A percentile compares a stretch with the other conserved stretches of the same genome.
Conservation (phyloP, 2,797 vertebrate species). For the Intellagama lesueurii region DNA sequence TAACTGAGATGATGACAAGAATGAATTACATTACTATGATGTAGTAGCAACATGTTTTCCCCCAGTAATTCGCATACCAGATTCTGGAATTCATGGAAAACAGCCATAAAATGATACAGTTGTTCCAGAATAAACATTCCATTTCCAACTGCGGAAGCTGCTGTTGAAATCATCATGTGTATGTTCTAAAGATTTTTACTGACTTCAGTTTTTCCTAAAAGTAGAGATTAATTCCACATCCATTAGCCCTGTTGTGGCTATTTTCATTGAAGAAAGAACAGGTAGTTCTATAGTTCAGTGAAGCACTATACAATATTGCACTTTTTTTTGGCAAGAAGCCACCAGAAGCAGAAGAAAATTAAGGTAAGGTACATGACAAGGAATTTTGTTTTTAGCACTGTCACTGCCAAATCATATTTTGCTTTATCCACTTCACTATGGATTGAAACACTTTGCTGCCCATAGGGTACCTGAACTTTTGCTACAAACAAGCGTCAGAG, state of each 20-base stretch:
- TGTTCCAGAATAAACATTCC: constrained; percentile 22
- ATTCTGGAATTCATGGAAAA: not conserved
- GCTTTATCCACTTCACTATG: not conserved
- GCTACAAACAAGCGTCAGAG: not conserved
- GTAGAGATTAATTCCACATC: not conserved
- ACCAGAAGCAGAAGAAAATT: not conserved
- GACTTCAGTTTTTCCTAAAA: not conserved
- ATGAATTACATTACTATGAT: constrained; percentile 14
- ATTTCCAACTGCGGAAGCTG: not conserved
- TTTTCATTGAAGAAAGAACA: not conserved
- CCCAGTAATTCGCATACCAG: constrained; percentile 19
- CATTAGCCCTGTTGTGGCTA: not conserved
- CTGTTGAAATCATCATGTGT: constrained; percentile 9
- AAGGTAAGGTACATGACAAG: not conserved
- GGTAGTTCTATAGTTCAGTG: not conserved
- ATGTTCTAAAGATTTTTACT: not conserved
- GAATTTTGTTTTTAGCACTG: not conserved
- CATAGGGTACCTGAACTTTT: not conserved
- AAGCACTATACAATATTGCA: not conserved
- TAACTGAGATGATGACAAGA: constrained; percentile 11
- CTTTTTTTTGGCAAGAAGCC: not conserved
- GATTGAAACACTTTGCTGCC: not conserved
- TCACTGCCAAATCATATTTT: not conserved
- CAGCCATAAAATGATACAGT: constrained; percentile 5
- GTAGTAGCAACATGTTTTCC: not conserved